Conservation (phyloP, 2,797 vertebrate species). For the Myoxocephalus aenaeus region DNA sequence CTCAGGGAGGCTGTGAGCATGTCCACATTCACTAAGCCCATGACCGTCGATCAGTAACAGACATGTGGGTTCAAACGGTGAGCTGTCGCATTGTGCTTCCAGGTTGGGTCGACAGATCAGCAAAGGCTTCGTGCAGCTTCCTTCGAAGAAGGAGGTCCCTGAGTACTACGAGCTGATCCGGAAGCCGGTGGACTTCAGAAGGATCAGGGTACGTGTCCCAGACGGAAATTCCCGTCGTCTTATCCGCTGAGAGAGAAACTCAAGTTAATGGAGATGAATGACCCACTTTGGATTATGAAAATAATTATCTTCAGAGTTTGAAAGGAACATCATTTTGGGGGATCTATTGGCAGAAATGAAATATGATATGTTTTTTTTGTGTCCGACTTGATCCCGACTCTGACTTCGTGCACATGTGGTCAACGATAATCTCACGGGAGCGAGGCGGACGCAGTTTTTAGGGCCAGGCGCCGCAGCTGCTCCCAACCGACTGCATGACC, state of each 20-base stretch:
- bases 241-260: not conserved
- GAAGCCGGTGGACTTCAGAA: slow-evolving; percentile 98
- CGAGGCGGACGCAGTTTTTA: too few species aligned
- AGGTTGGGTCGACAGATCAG: slow-evolving; percentile 98
- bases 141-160: slow-evolving; percentile 96
- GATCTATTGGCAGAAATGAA: not conserved
- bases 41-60: not conserved
- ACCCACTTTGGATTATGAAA: too few species aligned
- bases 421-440: too few species aligned
- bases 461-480: too few species aligned
- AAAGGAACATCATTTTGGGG: not conserved
- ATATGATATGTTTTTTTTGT: too few species aligned
- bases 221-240: slow-evolving; percentile 6
- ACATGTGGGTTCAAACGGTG: too few species aligned
- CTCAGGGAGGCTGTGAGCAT: not conserved
- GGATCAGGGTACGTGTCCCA: slow-evolving; percentile 91
- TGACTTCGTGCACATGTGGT: too few species aligned
- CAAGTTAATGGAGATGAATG: not conserved
- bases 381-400: too few species aligned
- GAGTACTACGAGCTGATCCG: slow-evolving; percentile 99
- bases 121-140: slow-evolving; percentile 98
- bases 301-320: not conserved
- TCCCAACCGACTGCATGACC: too few species aligned
- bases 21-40: not conserved
- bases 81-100: slow-evolving; percentile 57